Evolutionary conservation across 2,113 vertebrate species (phyloP).

Genomic region (Synodontis membranacea): DNA sequence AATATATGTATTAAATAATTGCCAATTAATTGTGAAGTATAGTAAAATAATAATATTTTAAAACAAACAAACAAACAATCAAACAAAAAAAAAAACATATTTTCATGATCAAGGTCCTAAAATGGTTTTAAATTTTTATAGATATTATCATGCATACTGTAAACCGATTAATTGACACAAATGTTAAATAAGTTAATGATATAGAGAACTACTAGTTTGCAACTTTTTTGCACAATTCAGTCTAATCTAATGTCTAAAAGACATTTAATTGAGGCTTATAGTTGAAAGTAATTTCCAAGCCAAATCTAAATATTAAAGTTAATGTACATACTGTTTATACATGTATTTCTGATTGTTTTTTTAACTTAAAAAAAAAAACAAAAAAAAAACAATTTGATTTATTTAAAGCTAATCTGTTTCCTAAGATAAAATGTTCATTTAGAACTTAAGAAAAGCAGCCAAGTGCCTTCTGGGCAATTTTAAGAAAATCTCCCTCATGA

Average conservation of each 20-base stretch:
- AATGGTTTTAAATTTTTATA: background rate
- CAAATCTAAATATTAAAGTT: background rate
- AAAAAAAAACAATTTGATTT: background rate
- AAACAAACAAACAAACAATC: too few species aligned
- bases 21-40: background rate
- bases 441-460: background rate
- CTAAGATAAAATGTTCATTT: background rate
- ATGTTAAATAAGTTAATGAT: background rate
- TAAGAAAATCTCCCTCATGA: background rate
- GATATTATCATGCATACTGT: background rate
- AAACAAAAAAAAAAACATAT: too few species aligned
- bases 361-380: background rate
- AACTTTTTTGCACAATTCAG: background rate
- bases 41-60: background rate
- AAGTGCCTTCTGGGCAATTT: background rate
- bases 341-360: background rate
- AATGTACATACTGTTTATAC: background rate
- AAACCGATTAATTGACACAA: background rate
- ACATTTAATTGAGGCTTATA: background rate
- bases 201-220: background rate
- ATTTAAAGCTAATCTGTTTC: background rate
- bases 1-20: background rate
- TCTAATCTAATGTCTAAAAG: background rate
- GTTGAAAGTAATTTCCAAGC: too few species aligned
- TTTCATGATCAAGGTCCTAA: background rate